Percentiles rank a stretch among this genome's conserved stretches.
Conservation (phyloP, 2,797 vertebrate species). For the Coranthus polyacanthus region DNA sequence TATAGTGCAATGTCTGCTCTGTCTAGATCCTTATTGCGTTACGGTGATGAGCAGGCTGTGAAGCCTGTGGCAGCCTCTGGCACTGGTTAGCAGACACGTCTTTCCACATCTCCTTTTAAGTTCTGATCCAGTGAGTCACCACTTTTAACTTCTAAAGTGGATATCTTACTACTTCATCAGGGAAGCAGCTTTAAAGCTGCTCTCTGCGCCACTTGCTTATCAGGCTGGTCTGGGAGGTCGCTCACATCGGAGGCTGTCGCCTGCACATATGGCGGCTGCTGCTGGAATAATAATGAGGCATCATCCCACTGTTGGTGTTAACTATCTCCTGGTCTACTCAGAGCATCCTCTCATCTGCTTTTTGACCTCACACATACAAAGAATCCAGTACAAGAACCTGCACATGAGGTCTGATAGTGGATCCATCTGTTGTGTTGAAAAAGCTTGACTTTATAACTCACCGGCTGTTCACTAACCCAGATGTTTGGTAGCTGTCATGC, state of each 20-base stretch:
- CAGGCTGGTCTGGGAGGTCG: slow-evolving; percentile 57
- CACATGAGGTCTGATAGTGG: background rate
- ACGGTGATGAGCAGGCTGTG: slow-evolving; percentile 20
- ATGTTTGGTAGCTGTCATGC: slow-evolving; percentile 29
- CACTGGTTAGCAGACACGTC: slow-evolving; percentile 22
- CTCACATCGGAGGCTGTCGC: slow-evolving; percentile 43
- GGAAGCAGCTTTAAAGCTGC: slow-evolving; percentile 57
- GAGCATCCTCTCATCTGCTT: no score
- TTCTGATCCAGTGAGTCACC: slow-evolving; percentile 64
- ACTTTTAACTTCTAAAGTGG: slow-evolving; percentile 69
- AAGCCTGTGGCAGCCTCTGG: slow-evolving; percentile 36
- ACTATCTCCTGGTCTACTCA: slow-evolving; percentile 16
- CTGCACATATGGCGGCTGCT: slow-evolving; percentile 33
- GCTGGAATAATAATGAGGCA: slow-evolving; percentile 30
- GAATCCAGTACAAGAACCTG: no score
- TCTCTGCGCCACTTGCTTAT: slow-evolving; percentile 48
- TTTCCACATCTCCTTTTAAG: slow-evolving; percentile 54
- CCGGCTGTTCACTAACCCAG: slow-evolving; percentile 12
- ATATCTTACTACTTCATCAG: slow-evolving; percentile 68
- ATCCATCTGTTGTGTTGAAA: slow-evolving; percentile 7
- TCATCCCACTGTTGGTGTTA: slow-evolving; percentile 15
- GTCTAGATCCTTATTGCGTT: slow-evolving; percentile 38
- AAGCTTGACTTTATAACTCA: background rate
- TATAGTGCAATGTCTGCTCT: slow-evolving; percentile 9
- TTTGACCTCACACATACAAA: no score